Evolutionary conservation across 2,888 invertebrate species (phyloP).

Genomic region (Cerceris rybyensis): DNA sequence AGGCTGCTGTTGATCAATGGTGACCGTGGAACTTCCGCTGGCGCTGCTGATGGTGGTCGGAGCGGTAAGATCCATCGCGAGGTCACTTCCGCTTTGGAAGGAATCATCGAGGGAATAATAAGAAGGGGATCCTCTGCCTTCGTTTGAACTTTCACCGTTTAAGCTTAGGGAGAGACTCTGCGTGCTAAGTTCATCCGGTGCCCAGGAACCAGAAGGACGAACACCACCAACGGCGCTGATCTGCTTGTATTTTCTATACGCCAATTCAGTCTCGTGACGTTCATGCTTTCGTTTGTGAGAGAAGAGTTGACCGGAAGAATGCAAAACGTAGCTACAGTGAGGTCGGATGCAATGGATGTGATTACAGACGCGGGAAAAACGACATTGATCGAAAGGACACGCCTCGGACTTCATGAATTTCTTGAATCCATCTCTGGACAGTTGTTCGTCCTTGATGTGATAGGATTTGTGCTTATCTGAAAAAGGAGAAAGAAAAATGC

Average conservation of each 20-base stretch:
- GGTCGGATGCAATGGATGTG: constrained; percentile 99
- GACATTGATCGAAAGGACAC: constrained; percentile 95
- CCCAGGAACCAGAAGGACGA: constrained; percentile 79
- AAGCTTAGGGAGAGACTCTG: constrained; percentile 79
- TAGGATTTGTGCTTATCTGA: constrained; percentile 99
- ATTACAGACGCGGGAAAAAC: constrained; percentile 97
- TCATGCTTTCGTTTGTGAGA: constrained; percentile 99
- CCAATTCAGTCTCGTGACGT: constrained; percentile 94
- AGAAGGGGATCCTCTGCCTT: constrained; percentile 83
- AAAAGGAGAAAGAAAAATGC: constrained; percentile 19
- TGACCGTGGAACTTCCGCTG: constrained; percentile 68
- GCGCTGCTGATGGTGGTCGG: constrained; percentile 70
- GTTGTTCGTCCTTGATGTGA: constrained; percentile 98
- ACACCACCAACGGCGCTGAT: constrained; percentile 82
- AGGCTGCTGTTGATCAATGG: constrained; percentile 59
- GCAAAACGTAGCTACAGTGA: constrained; percentile 97
- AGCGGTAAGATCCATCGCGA: constrained; percentile 80
- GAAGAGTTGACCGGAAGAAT: constrained; percentile 97
- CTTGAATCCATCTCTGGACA: constrained; percentile 98
- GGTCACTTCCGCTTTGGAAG: constrained; percentile 79
- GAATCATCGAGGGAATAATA: constrained; percentile 82
- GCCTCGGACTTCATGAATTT: constrained; percentile 99
- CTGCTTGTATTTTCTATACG: constrained; percentile 90
- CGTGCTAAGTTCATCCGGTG: constrained; percentile 73
- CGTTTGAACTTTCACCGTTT: constrained; percentile 83